phyloP scores from a whole-genome alignment of 2,797 vertebrate species.

The Melanitta fusca region DNA sequence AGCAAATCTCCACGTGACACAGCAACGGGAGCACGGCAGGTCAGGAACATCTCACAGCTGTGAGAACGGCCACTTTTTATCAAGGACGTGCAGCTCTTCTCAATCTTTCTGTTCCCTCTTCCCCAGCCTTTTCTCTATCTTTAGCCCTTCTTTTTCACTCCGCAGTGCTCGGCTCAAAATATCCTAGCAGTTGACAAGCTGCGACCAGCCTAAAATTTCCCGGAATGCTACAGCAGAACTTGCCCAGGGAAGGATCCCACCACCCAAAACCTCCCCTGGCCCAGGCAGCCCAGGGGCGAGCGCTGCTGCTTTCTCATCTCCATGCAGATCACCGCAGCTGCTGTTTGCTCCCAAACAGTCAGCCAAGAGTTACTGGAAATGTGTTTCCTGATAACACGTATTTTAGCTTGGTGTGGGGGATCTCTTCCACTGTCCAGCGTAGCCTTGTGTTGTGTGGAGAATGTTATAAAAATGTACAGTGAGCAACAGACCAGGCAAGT shows the following conservation, averaged over 20 bases:
- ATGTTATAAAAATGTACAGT: not conserved
- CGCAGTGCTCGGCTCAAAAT: constrained; percentile 36
- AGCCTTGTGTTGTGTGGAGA: not conserved
- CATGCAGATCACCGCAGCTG: not conserved
- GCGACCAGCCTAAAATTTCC: not conserved
- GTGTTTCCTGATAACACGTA: not conserved
- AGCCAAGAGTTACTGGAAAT: not conserved
- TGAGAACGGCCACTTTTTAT: not conserved
- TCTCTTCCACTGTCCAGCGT: not conserved
- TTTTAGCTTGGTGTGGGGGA: not conserved
- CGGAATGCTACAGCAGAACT: not conserved
- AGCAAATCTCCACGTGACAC: not conserved
- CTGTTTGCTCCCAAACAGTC: not conserved
- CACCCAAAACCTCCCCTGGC: not conserved
- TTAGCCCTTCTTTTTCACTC: constrained; percentile 18
- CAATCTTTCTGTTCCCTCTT: not conserved
- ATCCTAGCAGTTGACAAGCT: constrained; percentile 2
- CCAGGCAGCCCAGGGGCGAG: not conserved
- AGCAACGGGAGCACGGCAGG: accelerated
- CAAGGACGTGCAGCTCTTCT: not conserved
- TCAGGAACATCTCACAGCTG: not conserved
- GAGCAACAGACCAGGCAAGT: not conserved
- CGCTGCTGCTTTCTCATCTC: not conserved
- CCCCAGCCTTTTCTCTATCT: not conserved
- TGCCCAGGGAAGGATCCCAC: not conserved